These are phyloP conservation scores for Macrophya alboannulata DNA, from an alignment of 2,888 invertebrate genomes.

Conservation along the genomic window DNA sequence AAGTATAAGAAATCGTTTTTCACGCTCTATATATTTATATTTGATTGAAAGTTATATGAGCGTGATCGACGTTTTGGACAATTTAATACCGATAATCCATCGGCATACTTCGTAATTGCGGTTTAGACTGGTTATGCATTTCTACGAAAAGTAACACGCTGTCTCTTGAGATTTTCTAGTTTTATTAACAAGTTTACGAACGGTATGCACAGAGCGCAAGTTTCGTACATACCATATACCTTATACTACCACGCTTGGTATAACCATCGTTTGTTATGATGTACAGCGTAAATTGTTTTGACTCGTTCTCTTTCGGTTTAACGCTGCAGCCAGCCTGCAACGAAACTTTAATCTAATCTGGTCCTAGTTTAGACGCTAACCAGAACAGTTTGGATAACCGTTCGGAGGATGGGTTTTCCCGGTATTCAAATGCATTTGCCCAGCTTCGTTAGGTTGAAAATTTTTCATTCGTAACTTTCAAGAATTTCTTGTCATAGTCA, in stretches of 20 bases:
- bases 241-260: neutral
- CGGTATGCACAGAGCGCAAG: neutral
- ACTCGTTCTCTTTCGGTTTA: slow-evolving; percentile 32
- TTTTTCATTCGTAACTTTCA: neutral
- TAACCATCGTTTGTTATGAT: slow-evolving; percentile 50
- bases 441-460: slow-evolving; percentile 7
- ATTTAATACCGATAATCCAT: neutral
- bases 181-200: neutral
- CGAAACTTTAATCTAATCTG: slow-evolving; percentile 52
- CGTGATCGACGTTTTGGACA: neutral
- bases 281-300: slow-evolving; percentile 54
- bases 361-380: slow-evolving; percentile 52
- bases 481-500: neutral
- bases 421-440: neutral
- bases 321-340: slow-evolving; percentile 28
- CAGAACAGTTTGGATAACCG: slow-evolving; percentile 55
- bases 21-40: neutral
- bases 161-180: neutral
- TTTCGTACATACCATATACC: neutral
- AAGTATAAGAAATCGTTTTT: neutral
- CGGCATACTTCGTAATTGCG: neutral
- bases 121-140: neutral
- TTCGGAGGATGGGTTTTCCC: slow-evolving; percentile 35
- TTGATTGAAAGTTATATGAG: neutral
- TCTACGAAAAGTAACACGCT: neutral